Evolutionary conservation across 2,888 invertebrate genomes (phyloP).

Genomic region (Nemotelus pantherinus): DNA sequence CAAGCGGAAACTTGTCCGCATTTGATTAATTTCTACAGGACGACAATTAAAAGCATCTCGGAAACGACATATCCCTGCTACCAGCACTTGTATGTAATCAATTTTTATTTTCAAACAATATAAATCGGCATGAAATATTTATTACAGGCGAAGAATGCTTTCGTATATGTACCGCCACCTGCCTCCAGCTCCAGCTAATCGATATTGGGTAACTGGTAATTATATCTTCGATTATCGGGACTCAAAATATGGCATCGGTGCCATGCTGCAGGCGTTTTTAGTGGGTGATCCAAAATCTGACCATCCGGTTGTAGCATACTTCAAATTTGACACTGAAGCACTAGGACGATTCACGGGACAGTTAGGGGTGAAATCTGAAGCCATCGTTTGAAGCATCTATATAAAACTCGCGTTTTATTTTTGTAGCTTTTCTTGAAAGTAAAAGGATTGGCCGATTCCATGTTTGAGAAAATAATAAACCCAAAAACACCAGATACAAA

Average conservation of each 20-base stretch:
- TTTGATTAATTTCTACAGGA: slow-evolving; percentile 76
- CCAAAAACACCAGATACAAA: slow-evolving; percentile 66
- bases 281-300: slow-evolving; percentile 75
- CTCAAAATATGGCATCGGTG: slow-evolving; percentile 70
- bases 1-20: slow-evolving; percentile 71
- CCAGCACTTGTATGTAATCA: slow-evolving; percentile 70
- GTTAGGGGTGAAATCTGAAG: slow-evolving; percentile 63
- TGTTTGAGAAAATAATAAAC: slow-evolving; percentile 64
- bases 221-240: slow-evolving; percentile 77
- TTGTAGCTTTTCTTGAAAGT: slow-evolving; percentile 71
- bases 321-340: slow-evolving; percentile 69
- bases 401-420: neutral
- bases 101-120: neutral
- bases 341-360: slow-evolving; percentile 70
- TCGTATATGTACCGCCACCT: slow-evolving; percentile 74
- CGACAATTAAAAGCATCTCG: slow-evolving; percentile 75
- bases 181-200: slow-evolving; percentile 67
- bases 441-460: slow-evolving; percentile 64
- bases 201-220: slow-evolving; percentile 77
- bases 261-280: slow-evolving; percentile 70
- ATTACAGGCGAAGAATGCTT: slow-evolving; percentile 70
- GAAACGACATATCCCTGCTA: slow-evolving; percentile 75
- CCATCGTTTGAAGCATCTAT: neutral
- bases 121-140: neutral
- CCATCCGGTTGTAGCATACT: slow-evolving; percentile 71